Evolutionary conservation across 2,797 vertebrate genomes (phyloP), one percentile per base, ranked within the genome.

Genomic region (Pangasius macronema): DNA sequence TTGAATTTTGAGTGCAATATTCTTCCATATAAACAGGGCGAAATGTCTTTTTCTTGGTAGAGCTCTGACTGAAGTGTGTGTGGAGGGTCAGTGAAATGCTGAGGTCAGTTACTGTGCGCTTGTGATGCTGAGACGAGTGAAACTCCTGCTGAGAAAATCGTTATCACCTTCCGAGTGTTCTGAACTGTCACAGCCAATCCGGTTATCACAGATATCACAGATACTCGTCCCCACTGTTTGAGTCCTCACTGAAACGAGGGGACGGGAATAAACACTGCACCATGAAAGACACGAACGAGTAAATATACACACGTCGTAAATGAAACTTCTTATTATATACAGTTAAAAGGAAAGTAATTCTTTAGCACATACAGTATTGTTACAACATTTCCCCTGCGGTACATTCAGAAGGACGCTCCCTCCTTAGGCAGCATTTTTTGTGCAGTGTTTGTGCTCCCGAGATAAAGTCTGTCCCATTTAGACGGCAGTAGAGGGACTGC

Each of bases 141-240:
- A 68, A 87, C 86, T 75, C 87, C 88, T 81, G 88, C 86, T 91
- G 89, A 75, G 86, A n/a, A 88, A 75, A 89, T 90, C 89, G 91
- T 90, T 92, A 91, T 79, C 90, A 87, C 90, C 88, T 90, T 85
- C 84, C 73, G 82, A 85, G 84, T 87, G 86, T 88, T 89, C 83
- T 59, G 51, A 65, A 82, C 73, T 89, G 87, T 86, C 89, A 73
- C 86, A 84, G 86, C 53, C 53, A 80, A 36, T 39, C 76, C 30
- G n/a, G 53, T 80, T 80, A 80, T 80, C 30, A 36, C 53, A 59
- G 53, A 80, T 24, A 80, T 36, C 76, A 36, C 75, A 53, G 75
- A 77, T 77, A 42, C 76, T 18, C 18, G 1, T 4, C 49, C 51
- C n/a, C n/a, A 33, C 75, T 22, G 76, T 36, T 16, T 18, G 46